phyloP scores from a whole-genome alignment of 1,140 invertebrate genomes.

The Drosophila ironensis region DNA sequence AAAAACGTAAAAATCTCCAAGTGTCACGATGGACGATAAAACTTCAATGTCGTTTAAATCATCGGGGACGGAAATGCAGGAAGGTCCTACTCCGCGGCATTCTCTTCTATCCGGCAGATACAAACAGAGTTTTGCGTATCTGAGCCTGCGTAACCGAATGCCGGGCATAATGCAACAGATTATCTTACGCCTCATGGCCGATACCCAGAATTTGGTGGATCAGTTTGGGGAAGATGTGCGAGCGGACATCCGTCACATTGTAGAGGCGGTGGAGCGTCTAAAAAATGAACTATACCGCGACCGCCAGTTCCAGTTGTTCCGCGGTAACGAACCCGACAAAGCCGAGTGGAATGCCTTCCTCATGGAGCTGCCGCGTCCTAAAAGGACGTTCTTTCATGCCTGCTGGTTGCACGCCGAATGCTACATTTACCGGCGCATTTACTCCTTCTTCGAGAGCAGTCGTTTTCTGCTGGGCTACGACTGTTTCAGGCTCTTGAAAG shows the following conservation, averaged over 20 bases:
- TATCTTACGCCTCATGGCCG: background rate
- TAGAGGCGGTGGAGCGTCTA: slow-evolving; percentile 23
- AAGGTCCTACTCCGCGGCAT: slow-evolving; percentile 48
- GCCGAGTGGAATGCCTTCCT: slow-evolving; percentile 64
- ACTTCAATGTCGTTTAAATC: background rate
- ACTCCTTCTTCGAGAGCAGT: slow-evolving; percentile 89
- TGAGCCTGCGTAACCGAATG: slow-evolving; percentile 42
- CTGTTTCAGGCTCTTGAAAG: slow-evolving; percentile 90
- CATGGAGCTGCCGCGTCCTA: slow-evolving; percentile 34
- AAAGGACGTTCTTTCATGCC: slow-evolving; percentile 88
- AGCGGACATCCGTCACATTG: slow-evolving; percentile 27
- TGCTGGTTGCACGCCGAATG: slow-evolving; percentile 96
- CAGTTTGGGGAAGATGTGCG: slow-evolving; percentile 24
- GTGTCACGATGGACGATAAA: background rate
- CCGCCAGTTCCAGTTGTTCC: slow-evolving; percentile 34
- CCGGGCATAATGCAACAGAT: slow-evolving; percentile 59
- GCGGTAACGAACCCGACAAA: slow-evolving; percentile 53
- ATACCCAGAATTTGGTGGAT: background rate
- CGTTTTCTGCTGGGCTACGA: slow-evolving; percentile 88
- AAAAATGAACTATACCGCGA: slow-evolving; percentile 34
- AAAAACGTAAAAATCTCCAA: too few species aligned
- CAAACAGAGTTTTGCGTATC: slow-evolving; percentile 65
- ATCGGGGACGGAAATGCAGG: background rate
- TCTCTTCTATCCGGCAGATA: slow-evolving; percentile 56
- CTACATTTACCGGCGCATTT: slow-evolving; percentile 94